Conservation (phyloP, 2,113 vertebrate species). For the Gobiocypris rarus region DNA sequence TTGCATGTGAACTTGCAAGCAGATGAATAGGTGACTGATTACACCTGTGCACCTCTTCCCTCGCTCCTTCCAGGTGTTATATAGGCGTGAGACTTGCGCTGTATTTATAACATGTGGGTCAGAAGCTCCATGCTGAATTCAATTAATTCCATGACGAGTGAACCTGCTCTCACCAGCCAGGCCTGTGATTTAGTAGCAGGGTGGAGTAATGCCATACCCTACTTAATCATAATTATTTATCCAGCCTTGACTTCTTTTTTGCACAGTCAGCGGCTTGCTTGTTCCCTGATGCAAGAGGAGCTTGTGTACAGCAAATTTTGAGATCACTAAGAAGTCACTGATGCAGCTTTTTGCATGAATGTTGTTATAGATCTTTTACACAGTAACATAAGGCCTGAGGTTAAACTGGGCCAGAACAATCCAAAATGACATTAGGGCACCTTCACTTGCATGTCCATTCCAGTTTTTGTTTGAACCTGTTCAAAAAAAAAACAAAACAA, state of each 20-base stretch:
- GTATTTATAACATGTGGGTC: conserved; percentile 71
- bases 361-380: neutral
- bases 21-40: conserved; percentile 35
- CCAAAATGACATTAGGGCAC: neutral
- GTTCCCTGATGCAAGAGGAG: conserved; percentile 35
- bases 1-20: conserved; percentile 19
- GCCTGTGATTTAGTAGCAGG: conserved; percentile 68
- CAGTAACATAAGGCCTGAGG: neutral
- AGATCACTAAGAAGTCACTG: conserved; percentile 20
- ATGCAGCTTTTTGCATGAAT: neutral
- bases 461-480: neutral
- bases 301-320: conserved; percentile 7
- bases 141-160: conserved; percentile 57
- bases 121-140: conserved; percentile 51
- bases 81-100: conserved; percentile 42
- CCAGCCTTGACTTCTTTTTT: conserved; percentile 53
- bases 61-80: conserved; percentile 42
- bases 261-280: conserved; percentile 68
- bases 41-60: neutral
- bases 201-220: conserved; percentile 41
- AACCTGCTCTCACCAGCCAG: conserved; percentile 46
- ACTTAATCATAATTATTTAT: conserved; percentile 75
- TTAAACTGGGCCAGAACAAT: neutral
- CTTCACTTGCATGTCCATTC: neutral
- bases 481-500: too few relatives aligned